phyloP scores from a whole-genome alignment of 2,797 vertebrate genomes.

The Podargus strigoides region DNA sequence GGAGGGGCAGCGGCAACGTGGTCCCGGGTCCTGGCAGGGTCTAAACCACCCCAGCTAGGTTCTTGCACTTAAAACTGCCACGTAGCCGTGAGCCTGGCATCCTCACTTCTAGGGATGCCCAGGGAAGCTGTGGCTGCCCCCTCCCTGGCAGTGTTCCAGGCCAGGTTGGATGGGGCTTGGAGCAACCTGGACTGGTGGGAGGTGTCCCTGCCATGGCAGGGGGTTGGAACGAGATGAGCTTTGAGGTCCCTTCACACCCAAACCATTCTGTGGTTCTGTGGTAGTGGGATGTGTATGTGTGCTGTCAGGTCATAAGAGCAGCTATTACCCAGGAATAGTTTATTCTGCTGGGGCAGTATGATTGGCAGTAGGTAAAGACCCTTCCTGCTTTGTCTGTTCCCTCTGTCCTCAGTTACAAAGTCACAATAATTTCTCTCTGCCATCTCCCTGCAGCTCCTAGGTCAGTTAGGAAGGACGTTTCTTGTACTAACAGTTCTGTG shows the following conservation, averaged over 20 bases:
- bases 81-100: not conserved
- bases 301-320: not conserved
- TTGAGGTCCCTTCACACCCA: no score
- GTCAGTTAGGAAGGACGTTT: not conserved
- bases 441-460: not conserved
- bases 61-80: not conserved
- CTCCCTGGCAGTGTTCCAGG: no score
- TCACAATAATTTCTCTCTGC: not conserved
- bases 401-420: not conserved
- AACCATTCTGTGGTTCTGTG: no score
- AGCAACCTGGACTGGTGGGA: no score
- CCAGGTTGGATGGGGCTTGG: no score
- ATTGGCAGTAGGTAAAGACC: not conserved
- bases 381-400: not conserved
- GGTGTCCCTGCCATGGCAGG: no score
- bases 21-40: no score
- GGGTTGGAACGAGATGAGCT: no score
- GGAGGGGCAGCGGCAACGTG: no score
- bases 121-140: no score
- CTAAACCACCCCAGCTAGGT: no score
- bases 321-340: not conserved
- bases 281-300: not conserved
- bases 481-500: not conserved
- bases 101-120: not conserved
- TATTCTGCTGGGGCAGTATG: not conserved